Evolutionary conservation across 2,888 invertebrate genomes (phyloP), one percentile per base, ranked within the genome.

Genomic region (Gari tellinella): DNA sequence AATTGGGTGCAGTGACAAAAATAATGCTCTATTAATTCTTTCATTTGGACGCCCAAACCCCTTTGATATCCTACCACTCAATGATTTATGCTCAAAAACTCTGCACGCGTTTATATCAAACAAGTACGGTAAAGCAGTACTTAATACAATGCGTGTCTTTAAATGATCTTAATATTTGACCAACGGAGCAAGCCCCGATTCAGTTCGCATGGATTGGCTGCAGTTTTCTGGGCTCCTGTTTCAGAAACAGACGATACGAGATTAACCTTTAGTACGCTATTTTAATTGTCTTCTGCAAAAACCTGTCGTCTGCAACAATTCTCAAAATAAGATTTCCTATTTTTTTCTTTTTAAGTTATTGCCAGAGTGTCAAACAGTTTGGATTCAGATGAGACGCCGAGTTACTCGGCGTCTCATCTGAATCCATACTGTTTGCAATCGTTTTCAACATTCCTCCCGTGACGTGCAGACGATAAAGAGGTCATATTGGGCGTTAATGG

Each of bases 111-210:
- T 65, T 40, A 49, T 61, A 61, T 55, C 58, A 58, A 66, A 72
- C 55, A 66, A 43, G 57, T 58, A 61, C 61, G 52, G 52, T 56
- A 67, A 69, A 65, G 61, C 49, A 65, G 57, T 64, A 37, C 26
- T 41, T 46, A 51, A 62, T 58, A 64, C 43, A 73, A 53, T 62
- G 40, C 40, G 8, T 26, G 52, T 46, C 41, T 56, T 68, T 64
- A 69, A 65, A 61, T 63, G 45, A 49, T 43, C 64, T 74, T 65
- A 65, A 74, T 69, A 68, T 60, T 25, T 74, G 74, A 57, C 68
- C 74, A 69, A 43, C 64, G 68, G 45, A 51, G 56, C 61, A 45
- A 69, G 61, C 45, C 52, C 48, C 49, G 40, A 37, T 57, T 40
- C 57, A 40, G 43, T 38, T 38, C 56, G 65, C 61, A 48, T 51